A percentile compares a stretch with the other conserved stretches of the same genome.
phyloP scores from a whole-genome alignment of 1,140 invertebrate species.

The Hetaerina americana region DNA sequence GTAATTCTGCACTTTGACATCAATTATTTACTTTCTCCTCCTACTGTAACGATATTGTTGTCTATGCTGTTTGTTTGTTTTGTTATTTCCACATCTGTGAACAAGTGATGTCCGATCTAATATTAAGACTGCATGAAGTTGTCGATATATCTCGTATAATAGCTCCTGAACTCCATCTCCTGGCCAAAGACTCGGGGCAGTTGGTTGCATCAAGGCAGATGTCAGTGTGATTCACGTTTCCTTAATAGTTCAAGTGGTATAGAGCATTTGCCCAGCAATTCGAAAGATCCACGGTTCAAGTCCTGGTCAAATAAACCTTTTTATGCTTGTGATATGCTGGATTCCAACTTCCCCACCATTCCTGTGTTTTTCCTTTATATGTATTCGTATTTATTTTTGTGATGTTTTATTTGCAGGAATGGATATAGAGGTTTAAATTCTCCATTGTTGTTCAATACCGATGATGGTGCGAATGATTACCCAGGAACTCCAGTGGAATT shows the following conservation, averaged over 20 bases:
- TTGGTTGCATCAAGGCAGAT: not conserved
- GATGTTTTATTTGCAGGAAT: not conserved
- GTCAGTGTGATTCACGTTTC: not conserved
- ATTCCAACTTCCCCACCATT: not conserved
- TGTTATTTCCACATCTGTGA: not conserved
- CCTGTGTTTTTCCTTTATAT: not conserved
- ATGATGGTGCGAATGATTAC: not conserved
- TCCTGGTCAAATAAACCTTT: not conserved
- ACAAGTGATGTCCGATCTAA: not conserved
- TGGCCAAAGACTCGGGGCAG: not conserved
- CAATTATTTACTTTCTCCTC: not conserved
- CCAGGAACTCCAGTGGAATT: not conserved
- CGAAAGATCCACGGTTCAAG: no score
- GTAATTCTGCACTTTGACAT: not conserved
- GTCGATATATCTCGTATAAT: not conserved
- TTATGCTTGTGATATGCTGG: not conserved
- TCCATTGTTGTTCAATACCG: not conserved
- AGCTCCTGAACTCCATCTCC: not conserved
- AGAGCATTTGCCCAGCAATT: not conserved
- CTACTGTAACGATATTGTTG: not conserved
- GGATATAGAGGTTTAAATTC: not conserved
- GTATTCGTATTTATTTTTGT: not conserved
- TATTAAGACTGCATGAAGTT: not conserved
- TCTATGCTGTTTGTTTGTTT: not conserved
- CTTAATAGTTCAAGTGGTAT: not conserved